phyloP scores from a whole-genome alignment of 2,888 invertebrate species.

The Napeogenes sylphis region DNA sequence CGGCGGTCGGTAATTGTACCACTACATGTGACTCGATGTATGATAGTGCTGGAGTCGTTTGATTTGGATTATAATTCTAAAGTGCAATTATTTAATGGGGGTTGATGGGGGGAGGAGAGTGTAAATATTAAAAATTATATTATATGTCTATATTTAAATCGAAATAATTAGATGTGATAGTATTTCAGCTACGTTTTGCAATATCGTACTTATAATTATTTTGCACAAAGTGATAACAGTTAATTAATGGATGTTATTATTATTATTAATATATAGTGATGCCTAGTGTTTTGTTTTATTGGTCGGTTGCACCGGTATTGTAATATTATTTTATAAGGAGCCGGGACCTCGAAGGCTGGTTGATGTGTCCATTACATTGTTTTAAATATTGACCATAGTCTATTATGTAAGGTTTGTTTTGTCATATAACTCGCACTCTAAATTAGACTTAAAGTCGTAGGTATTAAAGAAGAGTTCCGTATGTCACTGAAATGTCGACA shows the following conservation, averaged over 20 bases:
- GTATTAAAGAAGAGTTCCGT: slow-evolving; percentile 10
- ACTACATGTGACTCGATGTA: neutral
- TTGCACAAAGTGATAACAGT: slow-evolving; percentile 20
- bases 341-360: too few species aligned
- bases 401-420: slow-evolving; percentile 16
- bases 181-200: slow-evolving; percentile 9
- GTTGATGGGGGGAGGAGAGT: slow-evolving; percentile 20
- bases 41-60: slow-evolving; percentile 9
- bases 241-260: slow-evolving; percentile 11
- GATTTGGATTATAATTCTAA: slow-evolving; percentile 11
- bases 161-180: neutral
- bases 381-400: slow-evolving; percentile 17
- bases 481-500: slow-evolving; percentile 18
- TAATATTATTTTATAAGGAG: slow-evolving; percentile 3
- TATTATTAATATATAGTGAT: slow-evolving; percentile 10
- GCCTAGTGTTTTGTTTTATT: slow-evolving; percentile 12
- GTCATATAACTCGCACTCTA: slow-evolving; percentile 17
- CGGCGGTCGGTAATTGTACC: slow-evolving; percentile 10
- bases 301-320: slow-evolving; percentile 23
- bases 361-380: neutral
- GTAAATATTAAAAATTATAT: slow-evolving; percentile 32
- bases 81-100: slow-evolving; percentile 31
- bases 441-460: slow-evolving; percentile 15
- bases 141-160: slow-evolving; percentile 20
- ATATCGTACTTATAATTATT: slow-evolving; percentile 29